These are phyloP conservation scores for Cyanocitta stelleri DNA, from an alignment of 2,113 vertebrate species.

Conservation along the genomic window DNA sequence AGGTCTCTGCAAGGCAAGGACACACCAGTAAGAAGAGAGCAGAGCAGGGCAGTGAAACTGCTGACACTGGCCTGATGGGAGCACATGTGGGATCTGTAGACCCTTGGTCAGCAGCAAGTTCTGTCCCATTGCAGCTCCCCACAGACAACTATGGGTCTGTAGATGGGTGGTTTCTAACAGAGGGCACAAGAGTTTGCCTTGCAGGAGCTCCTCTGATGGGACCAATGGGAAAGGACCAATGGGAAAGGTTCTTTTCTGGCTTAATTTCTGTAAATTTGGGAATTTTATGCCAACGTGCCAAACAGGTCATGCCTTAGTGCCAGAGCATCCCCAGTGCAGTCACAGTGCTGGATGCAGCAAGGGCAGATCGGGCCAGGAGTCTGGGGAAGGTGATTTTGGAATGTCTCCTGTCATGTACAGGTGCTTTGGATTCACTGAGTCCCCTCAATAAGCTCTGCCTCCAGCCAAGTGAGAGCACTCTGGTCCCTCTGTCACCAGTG, in stretches of 20 bases:
- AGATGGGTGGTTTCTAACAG: not conserved
- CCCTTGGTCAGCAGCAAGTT: not conserved
- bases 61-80: accelerated
- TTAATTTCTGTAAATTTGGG: not conserved
- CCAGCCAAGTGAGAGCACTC: not conserved
- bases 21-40: not conserved
- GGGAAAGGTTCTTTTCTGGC: not conserved
- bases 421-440: not conserved
- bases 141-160: not conserved
- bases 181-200: not conserved
- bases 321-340: not conserved
- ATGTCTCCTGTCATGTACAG: not conserved
- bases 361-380: not conserved
- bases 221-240: not conserved
- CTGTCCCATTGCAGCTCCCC: not conserved
- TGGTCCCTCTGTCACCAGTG: not conserved
- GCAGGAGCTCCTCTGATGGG: not conserved
- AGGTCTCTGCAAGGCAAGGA: constrained; percentile 80
- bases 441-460: not conserved
- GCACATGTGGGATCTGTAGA: not conserved
- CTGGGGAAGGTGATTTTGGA: not conserved
- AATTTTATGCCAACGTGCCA: not conserved
- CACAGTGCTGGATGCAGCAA: not conserved
- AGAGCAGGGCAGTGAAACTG: not conserved
- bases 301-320: not conserved